Conservation (phyloP, 2,113 vertebrate genomes). For the Todiramphus chloris region DNA sequence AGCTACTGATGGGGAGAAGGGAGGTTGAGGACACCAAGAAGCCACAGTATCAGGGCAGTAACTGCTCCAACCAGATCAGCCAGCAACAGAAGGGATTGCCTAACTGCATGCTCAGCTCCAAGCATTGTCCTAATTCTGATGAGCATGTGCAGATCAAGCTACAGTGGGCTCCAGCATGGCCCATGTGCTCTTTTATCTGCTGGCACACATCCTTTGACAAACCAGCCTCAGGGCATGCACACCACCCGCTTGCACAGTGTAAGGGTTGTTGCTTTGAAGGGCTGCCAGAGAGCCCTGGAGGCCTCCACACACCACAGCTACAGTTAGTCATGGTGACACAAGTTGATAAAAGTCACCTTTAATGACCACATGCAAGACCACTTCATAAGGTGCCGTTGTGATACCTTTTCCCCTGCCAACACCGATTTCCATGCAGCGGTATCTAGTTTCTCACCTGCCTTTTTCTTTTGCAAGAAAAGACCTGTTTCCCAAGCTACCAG, state of each 20-base stretch:
- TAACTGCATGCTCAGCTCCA: not conserved
- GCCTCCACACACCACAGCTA: not conserved
- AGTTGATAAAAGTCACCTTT: not conserved
- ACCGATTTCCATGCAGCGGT: not conserved
- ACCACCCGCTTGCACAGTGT: fast-evolving
- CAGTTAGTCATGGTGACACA: not conserved
- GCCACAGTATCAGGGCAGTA: not conserved
- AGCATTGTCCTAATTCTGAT: fast-evolving
- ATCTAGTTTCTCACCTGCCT: not conserved
- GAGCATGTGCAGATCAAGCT: not conserved
- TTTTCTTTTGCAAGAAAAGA: not conserved
- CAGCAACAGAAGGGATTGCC: not conserved
- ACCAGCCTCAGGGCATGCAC: not conserved
- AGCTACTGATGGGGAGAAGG: not conserved
- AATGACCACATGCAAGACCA: not conserved
- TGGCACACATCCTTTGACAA: not conserved
- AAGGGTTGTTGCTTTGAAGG: not conserved
- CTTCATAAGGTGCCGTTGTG: not conserved
- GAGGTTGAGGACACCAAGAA: not conserved
- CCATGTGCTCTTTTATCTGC: not conserved
- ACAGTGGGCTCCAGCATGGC: fast-evolving
- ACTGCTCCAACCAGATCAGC: not conserved
- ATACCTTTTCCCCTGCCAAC: not conserved
- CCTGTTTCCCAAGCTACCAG: not conserved
- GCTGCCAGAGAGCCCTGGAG: slow-evolving; percentile 1